Conservation (phyloP, 2,888 invertebrate genomes). For the Uloborus plumipes region DNA sequence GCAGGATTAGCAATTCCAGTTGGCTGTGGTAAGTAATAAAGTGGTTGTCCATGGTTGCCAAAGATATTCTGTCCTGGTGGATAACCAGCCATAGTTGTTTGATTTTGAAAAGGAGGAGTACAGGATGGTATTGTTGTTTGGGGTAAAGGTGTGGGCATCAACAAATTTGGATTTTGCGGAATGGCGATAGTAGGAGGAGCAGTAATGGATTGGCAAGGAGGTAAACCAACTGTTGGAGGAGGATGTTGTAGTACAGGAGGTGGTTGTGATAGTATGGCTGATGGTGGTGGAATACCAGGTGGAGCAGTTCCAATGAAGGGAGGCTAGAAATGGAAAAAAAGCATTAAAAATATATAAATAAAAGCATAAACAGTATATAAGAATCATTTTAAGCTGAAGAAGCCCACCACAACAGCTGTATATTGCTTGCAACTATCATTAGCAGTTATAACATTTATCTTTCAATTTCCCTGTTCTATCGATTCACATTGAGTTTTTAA, state of each 20-base stretch:
- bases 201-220: background rate
- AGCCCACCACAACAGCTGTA: no score
- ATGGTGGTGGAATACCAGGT: slow-evolving; percentile 24
- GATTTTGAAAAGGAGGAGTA: slow-evolving; percentile 39
- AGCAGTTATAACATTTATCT: no score
- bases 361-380: no score
- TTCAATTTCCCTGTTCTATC: no score
- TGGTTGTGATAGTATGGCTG: slow-evolving; percentile 13
- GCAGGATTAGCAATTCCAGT: slow-evolving; percentile 10
- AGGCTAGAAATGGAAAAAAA: no score
- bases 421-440: no score
- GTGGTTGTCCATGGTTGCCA: slow-evolving; percentile 33
- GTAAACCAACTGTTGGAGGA: background rate
- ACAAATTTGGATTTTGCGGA: background rate
- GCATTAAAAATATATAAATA: no score
- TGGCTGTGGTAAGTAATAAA: slow-evolving; percentile 21
- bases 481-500: no score
- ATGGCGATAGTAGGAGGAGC: background rate
- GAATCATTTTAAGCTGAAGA: no score
- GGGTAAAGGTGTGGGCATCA: background rate
- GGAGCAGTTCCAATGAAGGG: no score
- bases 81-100: slow-evolving; percentile 15
- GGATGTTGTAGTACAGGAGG: no score
- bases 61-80: slow-evolving; percentile 23
- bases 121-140: slow-evolving; percentile 19